Conservation (phyloP, 2,113 vertebrate genomes). For the Brachionichthys hirsutus region DNA sequence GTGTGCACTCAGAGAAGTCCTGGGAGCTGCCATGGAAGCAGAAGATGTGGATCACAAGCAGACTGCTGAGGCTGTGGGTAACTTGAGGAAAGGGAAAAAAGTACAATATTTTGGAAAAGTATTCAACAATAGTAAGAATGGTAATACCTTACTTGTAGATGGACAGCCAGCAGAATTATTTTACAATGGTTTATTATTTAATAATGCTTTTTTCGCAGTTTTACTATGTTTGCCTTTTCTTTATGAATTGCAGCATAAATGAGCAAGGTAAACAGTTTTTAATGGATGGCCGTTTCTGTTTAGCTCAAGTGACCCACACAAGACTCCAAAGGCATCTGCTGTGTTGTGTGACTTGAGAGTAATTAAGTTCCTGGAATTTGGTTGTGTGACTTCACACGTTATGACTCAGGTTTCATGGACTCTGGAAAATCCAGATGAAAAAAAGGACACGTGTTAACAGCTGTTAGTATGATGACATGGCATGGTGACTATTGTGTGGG, state of each 20-base stretch:
- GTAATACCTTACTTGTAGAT: too few species aligned
- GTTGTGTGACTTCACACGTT: conserved; percentile 3
- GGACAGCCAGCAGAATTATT: too few species aligned
- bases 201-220: too few species aligned
- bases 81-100: too few species aligned
- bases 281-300: neutral
- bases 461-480: conserved; percentile 28
- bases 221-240: neutral
- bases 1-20: too few species aligned
- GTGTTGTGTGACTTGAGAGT: too few species aligned
- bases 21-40: too few species aligned
- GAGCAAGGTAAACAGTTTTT: conserved; percentile 2
- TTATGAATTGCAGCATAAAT: neutral
- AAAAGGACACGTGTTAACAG: conserved; percentile 27
- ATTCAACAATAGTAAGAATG: too few species aligned
- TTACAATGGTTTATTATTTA: too few species aligned
- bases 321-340: neutral
- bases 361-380: conserved; percentile 8
- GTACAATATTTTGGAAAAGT: too few species aligned
- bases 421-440: conserved; percentile 4
- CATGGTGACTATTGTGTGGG: neutral
- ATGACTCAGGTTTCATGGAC: conserved; percentile 32
- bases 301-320: neutral
- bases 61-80: too few species aligned
- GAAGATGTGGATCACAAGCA: too few species aligned